phyloP scores from a whole-genome alignment of 2,888 invertebrate genomes.

The Brenthis hecate region DNA sequence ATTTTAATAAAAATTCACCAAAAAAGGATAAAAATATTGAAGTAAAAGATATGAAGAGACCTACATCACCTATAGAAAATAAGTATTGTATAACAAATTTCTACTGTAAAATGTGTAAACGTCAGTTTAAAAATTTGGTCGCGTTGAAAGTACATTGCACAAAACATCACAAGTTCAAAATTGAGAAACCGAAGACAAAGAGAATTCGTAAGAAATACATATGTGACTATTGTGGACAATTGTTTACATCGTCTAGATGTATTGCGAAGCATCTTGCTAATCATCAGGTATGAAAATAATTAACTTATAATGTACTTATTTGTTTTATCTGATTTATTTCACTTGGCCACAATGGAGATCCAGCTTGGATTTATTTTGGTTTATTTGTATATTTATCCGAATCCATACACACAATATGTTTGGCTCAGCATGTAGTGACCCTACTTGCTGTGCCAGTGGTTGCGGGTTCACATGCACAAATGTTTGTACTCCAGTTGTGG shows the following conservation, averaged over 20 bases:
- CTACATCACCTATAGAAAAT: slow-evolving; percentile 35
- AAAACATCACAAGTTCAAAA: slow-evolving; percentile 51
- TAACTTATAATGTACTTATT: no score
- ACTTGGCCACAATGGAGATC: neutral
- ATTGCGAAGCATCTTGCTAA: slow-evolving; percentile 51
- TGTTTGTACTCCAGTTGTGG: no score
- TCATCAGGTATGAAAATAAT: slow-evolving; percentile 48
- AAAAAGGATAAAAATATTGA: slow-evolving; percentile 23
- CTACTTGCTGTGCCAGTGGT: no score
- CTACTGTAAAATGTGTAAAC: slow-evolving; percentile 60
- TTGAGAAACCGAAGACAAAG: slow-evolving; percentile 33
- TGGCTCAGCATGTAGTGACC: no score
- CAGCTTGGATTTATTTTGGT: no score
- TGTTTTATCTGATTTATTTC: neutral
- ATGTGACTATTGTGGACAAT: slow-evolving; percentile 56
- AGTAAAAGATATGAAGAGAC: slow-evolving; percentile 12
- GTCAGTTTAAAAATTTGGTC: slow-evolving; percentile 45
- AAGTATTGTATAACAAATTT: slow-evolving; percentile 53
- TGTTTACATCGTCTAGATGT: slow-evolving; percentile 36
- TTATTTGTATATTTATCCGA: no score
- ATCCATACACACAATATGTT: no score
- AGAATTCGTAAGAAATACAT: slow-evolving; percentile 36
- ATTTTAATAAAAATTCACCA: slow-evolving; percentile 22
- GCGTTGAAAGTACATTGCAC: slow-evolving; percentile 55
- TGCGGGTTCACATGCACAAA: no score